A percentile compares a stretch with the other conserved stretches of the same genome.
Evolutionary conservation across 2,113 vertebrate species (phyloP).

Genomic region (Suricata suricatta): DNA sequence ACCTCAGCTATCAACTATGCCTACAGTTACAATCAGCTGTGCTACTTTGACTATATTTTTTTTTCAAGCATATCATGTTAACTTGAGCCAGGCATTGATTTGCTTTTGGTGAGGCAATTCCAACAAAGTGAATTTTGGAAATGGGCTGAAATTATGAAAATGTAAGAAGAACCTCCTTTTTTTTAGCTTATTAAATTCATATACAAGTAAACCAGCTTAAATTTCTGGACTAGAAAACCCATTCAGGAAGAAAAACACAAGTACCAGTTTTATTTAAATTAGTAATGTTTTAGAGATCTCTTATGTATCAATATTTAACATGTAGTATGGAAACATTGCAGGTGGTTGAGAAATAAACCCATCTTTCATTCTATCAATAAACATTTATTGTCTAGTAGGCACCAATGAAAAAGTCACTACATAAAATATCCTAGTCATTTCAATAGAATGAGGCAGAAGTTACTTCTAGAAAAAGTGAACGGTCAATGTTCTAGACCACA

Average conservation of each 20-base stretch:
- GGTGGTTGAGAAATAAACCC: neutral
- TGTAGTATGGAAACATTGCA: neutral
- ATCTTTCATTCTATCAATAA: neutral
- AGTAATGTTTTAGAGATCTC: neutral
- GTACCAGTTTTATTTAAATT: neutral
- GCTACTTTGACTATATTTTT: neutral
- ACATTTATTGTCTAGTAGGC: neutral
- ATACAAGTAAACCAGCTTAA: neutral
- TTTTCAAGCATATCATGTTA: neutral
- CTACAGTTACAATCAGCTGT: neutral
- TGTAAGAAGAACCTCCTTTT: neutral
- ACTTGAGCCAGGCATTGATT: neutral
- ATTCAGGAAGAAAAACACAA: neutral
- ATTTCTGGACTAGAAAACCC: neutral
- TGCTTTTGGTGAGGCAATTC: neutral
- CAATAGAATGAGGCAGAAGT: neutral
- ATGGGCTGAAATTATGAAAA: neutral
- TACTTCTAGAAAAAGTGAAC: neutral
- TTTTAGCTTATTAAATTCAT: neutral
- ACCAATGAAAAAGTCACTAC: neutral
- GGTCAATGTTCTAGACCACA: neutral
- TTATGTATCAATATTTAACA: neutral
- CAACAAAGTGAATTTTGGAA: conserved; percentile 25
- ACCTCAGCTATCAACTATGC: neutral
- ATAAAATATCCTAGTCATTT: neutral